phyloP scores from a whole-genome alignment of 2,113 vertebrate species.

The Chitala chitala region DNA sequence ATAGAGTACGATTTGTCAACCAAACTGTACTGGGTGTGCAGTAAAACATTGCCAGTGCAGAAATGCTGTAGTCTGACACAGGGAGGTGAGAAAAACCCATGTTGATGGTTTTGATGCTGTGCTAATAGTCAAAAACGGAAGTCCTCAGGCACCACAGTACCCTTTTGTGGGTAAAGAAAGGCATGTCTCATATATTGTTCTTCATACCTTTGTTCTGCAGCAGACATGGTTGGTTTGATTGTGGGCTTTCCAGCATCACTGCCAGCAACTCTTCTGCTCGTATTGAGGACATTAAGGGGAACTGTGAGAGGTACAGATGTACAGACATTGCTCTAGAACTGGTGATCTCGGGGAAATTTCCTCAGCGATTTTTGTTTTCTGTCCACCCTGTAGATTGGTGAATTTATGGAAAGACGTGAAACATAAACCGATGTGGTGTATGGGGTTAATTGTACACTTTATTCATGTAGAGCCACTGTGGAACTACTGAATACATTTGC shows the following conservation, averaged over 20 bases:
- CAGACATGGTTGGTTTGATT: neutral
- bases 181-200: neutral
- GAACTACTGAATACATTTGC: neutral
- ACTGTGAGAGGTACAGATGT: neutral
- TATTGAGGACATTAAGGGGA: neutral
- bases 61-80: neutral
- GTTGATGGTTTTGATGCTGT: neutral
- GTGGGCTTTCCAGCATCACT: neutral
- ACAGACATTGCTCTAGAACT: neutral
- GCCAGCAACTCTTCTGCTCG: neutral
- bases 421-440: neutral
- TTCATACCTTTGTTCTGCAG: slow-evolving; percentile 14
- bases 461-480: neutral
- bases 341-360: neutral
- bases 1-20: too few species aligned
- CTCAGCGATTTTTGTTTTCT: neutral
- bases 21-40: too few species aligned
- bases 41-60: neutral
- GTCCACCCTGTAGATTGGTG: neutral
- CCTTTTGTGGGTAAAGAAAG: neutral
- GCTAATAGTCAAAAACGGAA: neutral
- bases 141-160: neutral
- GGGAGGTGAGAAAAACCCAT: neutral
- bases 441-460: neutral
- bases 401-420: neutral